These are phyloP conservation scores for Leptinotarsa undecemlineata DNA, from an alignment of 1,140 invertebrate genomes.

Conservation along the genomic window DNA sequence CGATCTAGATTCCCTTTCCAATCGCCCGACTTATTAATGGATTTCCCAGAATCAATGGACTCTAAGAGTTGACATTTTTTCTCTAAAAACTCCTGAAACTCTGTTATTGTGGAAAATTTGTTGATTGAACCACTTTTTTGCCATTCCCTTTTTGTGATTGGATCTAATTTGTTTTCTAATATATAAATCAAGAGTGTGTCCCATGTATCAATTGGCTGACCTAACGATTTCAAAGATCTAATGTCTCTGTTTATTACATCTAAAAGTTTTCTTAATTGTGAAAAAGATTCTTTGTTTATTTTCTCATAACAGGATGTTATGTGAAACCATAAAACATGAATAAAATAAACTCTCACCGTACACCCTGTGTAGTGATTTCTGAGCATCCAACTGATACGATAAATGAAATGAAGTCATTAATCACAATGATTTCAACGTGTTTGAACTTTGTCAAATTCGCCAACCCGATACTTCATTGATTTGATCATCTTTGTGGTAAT, in stretches of 20 bases:
- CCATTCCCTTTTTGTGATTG: background rate
- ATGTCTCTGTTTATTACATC: constrained; percentile 14
- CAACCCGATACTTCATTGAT: too few species aligned
- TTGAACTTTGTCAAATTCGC: too few species aligned
- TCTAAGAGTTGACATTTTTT: background rate
- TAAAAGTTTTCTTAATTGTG: background rate
- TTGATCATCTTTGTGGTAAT: too few species aligned
- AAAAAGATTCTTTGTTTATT: too few species aligned
- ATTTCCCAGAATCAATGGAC: background rate
- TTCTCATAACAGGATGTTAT: too few species aligned
- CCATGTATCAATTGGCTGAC: too few species aligned
- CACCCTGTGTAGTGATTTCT: too few species aligned
- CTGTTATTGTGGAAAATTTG: background rate
- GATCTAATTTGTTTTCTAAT: background rate
- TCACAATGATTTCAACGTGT: too few species aligned
- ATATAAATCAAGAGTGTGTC: background rate
- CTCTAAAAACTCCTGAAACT: background rate
- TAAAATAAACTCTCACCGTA: too few species aligned
- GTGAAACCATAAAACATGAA: too few species aligned
- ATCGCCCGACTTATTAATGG: background rate
- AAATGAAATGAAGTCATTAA: too few species aligned
- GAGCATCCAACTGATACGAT: too few species aligned
- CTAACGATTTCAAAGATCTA: background rate
- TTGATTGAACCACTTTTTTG: background rate
- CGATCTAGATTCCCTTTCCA: background rate